Conservation (phyloP, 2,888 invertebrate genomes). For the Lycocerus yunnanus region DNA sequence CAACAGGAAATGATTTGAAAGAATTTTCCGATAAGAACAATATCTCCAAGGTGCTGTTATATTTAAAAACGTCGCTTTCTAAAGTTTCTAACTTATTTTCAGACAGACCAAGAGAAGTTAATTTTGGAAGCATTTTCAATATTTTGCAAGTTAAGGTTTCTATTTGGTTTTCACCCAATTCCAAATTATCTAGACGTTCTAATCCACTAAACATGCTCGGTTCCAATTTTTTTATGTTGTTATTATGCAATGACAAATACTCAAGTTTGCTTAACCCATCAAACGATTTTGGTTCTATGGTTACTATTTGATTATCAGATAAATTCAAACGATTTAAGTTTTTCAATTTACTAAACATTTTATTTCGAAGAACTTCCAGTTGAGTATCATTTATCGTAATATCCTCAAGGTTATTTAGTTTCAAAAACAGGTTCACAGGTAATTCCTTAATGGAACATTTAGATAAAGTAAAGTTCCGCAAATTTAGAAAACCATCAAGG, state of each 20-base stretch:
- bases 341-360: neutral
- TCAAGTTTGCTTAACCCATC: constrained; percentile 8
- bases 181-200: constrained; percentile 1
- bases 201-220: constrained; percentile 6
- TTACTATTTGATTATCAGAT: constrained; percentile 7
- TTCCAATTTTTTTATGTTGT: constrained; percentile 5
- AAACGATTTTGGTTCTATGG: constrained; percentile 11
- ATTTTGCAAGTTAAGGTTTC: neutral
- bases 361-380: neutral
- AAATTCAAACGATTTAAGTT: constrained; percentile 7
- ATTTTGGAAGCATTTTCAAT: neutral
- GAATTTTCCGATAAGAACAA: neutral
- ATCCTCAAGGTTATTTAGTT: neutral
- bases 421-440: neutral
- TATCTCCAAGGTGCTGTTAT: neutral
- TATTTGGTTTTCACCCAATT: constrained; percentile 12
- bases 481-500: neutral
- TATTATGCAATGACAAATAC: constrained; percentile 4
- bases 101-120: neutral
- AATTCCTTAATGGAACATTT: neutral
- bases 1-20: neutral
- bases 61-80: neutral
- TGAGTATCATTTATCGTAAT: constrained; percentile 3
- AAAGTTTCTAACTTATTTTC: constrained; percentile 4
- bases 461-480: neutral